Evolutionary conservation across 2,797 vertebrate species (phyloP).

Genomic region (Pitangus sulphuratus): DNA sequence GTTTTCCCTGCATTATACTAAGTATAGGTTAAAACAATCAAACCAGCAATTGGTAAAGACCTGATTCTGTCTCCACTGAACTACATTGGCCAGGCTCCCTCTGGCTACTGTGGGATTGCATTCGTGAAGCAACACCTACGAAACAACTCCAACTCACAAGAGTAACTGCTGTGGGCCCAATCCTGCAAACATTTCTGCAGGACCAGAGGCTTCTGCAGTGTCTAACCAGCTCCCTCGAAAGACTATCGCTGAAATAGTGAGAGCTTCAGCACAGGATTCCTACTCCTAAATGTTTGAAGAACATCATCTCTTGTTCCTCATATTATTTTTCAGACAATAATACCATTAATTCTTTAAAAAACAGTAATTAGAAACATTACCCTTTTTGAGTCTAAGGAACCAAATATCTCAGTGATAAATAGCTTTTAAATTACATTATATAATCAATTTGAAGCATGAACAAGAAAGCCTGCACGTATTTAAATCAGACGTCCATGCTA

Average conservation of each 20-base stretch:
- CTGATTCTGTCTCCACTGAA: background rate
- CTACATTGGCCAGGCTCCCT: background rate
- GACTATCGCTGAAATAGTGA: accelerated
- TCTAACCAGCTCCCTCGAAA: background rate
- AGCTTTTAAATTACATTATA: background rate
- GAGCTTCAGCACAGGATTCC: background rate
- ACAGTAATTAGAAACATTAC: background rate
- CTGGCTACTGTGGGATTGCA: background rate
- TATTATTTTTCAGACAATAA: background rate
- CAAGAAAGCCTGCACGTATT: background rate
- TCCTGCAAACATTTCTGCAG: background rate
- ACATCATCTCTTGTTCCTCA: background rate
- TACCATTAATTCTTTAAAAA: background rate
- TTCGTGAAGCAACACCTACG: background rate
- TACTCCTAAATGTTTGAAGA: background rate
- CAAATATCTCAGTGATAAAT: background rate
- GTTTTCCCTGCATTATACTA: background rate
- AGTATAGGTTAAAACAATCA: background rate
- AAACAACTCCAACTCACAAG: background rate
- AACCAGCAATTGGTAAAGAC: background rate
- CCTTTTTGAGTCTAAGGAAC: background rate
- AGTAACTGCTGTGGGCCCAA: background rate
- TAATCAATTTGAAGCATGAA: background rate
- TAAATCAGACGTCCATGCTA: background rate
- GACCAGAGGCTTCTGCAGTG: background rate